These are phyloP conservation scores for Montipora sp. DNA, from an alignment of 64 coral and sea anemone genomes.

Conservation along the genomic window DNA sequence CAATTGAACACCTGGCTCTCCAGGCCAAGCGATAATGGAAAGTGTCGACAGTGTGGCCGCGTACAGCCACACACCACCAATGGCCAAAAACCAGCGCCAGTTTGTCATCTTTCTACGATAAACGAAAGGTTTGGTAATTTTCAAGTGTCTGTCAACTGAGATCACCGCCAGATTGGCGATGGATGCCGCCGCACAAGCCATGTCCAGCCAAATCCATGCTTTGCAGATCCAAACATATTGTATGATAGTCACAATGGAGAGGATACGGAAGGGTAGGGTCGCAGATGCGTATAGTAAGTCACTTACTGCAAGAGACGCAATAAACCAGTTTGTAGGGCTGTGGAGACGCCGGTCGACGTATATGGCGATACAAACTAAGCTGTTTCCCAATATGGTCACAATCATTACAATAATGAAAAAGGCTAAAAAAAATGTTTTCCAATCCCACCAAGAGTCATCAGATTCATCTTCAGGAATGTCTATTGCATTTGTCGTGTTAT, in stretches of 20 bases:
- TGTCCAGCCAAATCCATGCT: conserved; percentile 82
- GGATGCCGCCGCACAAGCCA: conserved; percentile 80
- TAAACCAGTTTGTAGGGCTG: conserved; percentile 91
- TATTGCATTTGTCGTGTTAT: neutral
- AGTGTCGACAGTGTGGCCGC: conserved; percentile 61
- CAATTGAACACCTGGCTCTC: conserved; percentile 3
- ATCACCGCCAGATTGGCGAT: conserved; percentile 89
- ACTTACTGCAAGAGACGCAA: conserved; percentile 80
- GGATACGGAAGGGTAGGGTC: conserved; percentile 79
- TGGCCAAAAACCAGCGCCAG: conserved; percentile 57
- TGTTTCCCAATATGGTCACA: conserved; percentile 75
- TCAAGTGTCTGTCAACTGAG: conserved; percentile 80
- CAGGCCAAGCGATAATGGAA: conserved; percentile 70
- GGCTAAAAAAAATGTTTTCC: conserved; percentile 17
- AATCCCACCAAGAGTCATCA: too few species aligned
- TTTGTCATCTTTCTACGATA: conserved; percentile 83
- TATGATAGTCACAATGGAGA: neutral
- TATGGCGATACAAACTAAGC: conserved; percentile 81
- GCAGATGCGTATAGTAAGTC: conserved; percentile 79
- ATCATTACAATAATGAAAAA: conserved; percentile 69
- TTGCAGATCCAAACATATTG: conserved; percentile 39
- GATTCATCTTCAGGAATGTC: neutral
- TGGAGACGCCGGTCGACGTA: conserved; percentile 77
- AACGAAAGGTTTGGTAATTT: conserved; percentile 90
- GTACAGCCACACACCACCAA: conserved; percentile 77